phyloP scores from a whole-genome alignment of 1,140 invertebrate genomes.

The Triops cancriformis region DNA sequence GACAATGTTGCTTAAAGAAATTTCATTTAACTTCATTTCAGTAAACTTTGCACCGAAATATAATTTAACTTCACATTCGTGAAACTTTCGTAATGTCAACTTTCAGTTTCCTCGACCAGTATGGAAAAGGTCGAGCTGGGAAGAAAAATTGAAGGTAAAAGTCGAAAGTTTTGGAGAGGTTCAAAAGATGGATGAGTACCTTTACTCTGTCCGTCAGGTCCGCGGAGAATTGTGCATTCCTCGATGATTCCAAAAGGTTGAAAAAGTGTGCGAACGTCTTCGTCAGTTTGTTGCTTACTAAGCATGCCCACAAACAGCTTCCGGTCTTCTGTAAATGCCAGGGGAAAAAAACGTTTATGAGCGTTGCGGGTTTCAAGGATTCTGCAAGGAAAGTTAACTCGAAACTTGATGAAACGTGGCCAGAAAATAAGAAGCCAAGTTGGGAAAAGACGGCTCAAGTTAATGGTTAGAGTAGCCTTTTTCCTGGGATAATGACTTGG shows the following conservation, averaged over 20 bases:
- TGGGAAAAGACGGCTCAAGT: constrained; percentile 24
- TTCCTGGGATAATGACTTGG: background rate
- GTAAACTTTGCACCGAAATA: too few species aligned
- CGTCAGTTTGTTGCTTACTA: constrained; percentile 98
- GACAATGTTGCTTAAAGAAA: too few species aligned
- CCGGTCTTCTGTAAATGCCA: constrained; percentile 63
- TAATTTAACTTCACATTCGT: too few species aligned
- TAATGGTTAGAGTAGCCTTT: constrained; percentile 18
- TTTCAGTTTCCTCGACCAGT: too few species aligned
- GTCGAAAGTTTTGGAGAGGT: background rate
- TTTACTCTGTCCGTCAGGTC: constrained; percentile 93
- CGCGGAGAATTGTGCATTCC: constrained; percentile 95
- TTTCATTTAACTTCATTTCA: too few species aligned
- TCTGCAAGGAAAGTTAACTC: too few species aligned
- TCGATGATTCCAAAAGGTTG: constrained; percentile 94
- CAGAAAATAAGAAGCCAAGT: background rate
- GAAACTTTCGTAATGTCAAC: too few species aligned
- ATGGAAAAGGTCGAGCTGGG: too few species aligned
- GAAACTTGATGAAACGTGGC: background rate
- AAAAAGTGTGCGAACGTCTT: constrained; percentile 95
- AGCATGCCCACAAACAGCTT: constrained; percentile 99
- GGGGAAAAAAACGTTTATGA: constrained; percentile 16
- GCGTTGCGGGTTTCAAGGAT: background rate
- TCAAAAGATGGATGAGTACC: constrained; percentile 53
- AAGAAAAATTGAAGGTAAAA: background rate